Base-by-base conservation (phyloP, 2,888 invertebrate genomes). In the Eupithecia subumbrata region DNA sequence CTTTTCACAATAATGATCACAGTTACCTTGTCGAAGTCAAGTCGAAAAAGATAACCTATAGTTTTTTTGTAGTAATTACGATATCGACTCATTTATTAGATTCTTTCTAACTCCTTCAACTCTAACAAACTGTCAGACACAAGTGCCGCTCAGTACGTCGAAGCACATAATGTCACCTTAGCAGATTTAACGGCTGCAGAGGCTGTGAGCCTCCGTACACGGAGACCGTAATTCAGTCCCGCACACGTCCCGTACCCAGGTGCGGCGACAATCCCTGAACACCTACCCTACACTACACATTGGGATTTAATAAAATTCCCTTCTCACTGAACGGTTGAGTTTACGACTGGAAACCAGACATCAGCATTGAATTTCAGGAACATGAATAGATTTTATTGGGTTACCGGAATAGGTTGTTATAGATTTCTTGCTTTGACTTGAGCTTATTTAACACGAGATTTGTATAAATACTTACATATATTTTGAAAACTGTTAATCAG, bases 291-390 rank as follows among this genome's bases (percentile, higher is more conserved):
- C 86, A 88, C 87, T 85, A 87, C 84, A 86, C 87, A 88, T 89
- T 85, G 88, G 89, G 89, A 91, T 92, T 91, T 91, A 91, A 92
- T 92, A 92, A 92, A 92, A 91, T 85, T 87, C 83, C 85, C 83
- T 84, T 83, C 78, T 80, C 75, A 75, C 22, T 56, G 64, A 45
- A 68, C 76, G 52, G 72, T 75, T 75, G 34, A 73, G 80, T 80
- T 82, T 82, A 80, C 77, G 79, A 76, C 72, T 69, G 66, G n/a
- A 67, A 73, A 79, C 73, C 43, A 74, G 69, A 25, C 60, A 22
- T 60, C n/a, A 34, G 74, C 60, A 34, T 66, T 37, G 60, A 70
- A 45, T 68, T 73, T 71, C 56, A 68, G 68, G 43, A 43, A 64
- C 18, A 30, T 48, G 60, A 40, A 71, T 71, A 63, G 40, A 56